Evolutionary conservation across 2,888 invertebrate species (phyloP).

Genomic region (Atrina japonica): DNA sequence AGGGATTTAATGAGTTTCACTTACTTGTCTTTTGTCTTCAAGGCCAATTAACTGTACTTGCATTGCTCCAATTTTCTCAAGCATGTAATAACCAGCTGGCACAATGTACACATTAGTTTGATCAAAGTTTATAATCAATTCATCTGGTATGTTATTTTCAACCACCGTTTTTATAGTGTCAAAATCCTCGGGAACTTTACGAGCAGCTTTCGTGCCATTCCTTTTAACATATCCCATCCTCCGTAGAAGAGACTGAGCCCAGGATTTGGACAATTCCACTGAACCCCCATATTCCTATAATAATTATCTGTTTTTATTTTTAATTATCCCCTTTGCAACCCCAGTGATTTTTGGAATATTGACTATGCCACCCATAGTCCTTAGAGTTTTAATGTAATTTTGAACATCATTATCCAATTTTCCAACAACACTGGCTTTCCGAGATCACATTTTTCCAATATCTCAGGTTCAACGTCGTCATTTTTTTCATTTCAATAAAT

Average conservation of each 20-base stretch:
- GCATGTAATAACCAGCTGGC: too few relatives aligned
- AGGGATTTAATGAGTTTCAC: too few relatives aligned
- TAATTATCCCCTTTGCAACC: conserved; percentile 7
- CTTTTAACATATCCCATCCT: conserved; percentile 30
- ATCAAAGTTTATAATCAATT: too few relatives aligned
- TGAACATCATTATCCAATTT: too few relatives aligned
- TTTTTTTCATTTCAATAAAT: too few relatives aligned
- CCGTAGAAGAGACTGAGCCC: conserved; percentile 36
- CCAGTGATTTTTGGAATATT: conserved; percentile 14
- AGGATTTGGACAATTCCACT: conserved; percentile 24
- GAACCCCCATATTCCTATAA: conserved; percentile 25
- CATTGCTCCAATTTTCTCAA: too few relatives aligned
- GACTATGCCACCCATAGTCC: conserved; percentile 22
- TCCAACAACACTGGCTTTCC: too few relatives aligned
- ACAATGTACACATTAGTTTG: too few relatives aligned
- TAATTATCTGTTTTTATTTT: not conserved
- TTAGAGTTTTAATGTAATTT: too few relatives aligned
- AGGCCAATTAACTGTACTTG: conserved; percentile 44
- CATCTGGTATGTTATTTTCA: too few relatives aligned
- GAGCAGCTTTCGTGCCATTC: conserved; percentile 42
- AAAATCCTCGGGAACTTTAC: conserved; percentile 34
- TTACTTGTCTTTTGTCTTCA: conserved; percentile 52
- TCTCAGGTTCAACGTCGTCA: too few relatives aligned
- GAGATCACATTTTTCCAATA: too few relatives aligned
- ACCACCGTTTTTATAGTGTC: conserved; percentile 10